These are phyloP conservation scores for Nothura maculosa DNA, from an alignment of 2,797 vertebrate genomes.

Conservation along the genomic window DNA sequence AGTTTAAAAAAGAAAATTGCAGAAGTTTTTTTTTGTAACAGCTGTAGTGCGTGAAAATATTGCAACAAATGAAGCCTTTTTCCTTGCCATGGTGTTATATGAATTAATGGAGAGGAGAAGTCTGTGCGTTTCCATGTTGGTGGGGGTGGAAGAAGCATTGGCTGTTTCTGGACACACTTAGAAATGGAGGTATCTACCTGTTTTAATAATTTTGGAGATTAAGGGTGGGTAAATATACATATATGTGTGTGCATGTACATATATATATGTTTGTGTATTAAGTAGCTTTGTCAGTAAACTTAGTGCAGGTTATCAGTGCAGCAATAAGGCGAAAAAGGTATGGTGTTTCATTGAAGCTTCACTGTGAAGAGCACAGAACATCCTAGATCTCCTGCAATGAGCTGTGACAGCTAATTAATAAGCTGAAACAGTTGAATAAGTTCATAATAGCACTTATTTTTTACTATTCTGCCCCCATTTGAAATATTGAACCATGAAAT, in stretches of 20 bases:
- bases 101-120: background rate
- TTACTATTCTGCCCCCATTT: background rate
- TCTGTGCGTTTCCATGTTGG: background rate
- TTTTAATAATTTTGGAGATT: background rate
- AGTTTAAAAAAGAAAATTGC: no score
- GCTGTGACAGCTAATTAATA: constrained; percentile 60
- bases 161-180: background rate
- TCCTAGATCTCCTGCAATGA: constrained; percentile 15
- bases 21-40: no score
- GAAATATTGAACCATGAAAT: background rate
- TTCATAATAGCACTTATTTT: constrained; percentile 1
- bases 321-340: constrained; percentile 32
- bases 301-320: background rate
- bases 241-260: background rate
- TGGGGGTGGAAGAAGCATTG: background rate
- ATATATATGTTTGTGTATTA: background rate
- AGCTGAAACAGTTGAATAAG: constrained; percentile 34
- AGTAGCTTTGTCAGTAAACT: background rate
- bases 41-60: background rate
- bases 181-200: background rate
- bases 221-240: background rate
- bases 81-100: background rate
- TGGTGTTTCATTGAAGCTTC: constrained; percentile 33
- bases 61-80: background rate
- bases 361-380: background rate